Evolutionary conservation across 2,888 invertebrate genomes (phyloP).

Genomic region (Philaethria dido): DNA sequence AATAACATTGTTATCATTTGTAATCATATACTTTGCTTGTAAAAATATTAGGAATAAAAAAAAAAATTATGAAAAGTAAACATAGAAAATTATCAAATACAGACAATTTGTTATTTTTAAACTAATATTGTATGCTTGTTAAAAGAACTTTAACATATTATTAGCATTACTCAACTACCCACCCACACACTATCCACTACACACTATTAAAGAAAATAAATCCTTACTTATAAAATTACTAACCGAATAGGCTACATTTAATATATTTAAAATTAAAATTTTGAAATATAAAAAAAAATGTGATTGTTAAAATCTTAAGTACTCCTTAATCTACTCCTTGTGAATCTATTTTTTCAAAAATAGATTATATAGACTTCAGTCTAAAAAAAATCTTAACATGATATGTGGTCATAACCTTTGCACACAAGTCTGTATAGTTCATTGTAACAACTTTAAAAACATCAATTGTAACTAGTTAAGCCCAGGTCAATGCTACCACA

Average conservation of each 20-base stretch:
- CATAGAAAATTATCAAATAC: no score
- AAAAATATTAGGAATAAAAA: not conserved
- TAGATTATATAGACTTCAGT: no score
- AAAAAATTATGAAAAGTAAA: no score
- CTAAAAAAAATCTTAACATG: not conserved
- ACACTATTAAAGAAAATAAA: not conserved
- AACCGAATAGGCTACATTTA: no score
- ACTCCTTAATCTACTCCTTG: no score
- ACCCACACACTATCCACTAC: slow-evolving; percentile 1
- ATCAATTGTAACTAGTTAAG: slow-evolving; percentile 39
- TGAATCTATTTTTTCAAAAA: no score
- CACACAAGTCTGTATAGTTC: slow-evolving; percentile 38
- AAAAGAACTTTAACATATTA: not conserved
- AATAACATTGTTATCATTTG: not conserved
- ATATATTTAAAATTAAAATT: no score
- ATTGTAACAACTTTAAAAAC: slow-evolving; percentile 42
- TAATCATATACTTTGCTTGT: not conserved
- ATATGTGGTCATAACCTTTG: slow-evolving; percentile 16
- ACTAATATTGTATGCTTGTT: not conserved
- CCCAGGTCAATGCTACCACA: slow-evolving; percentile 52
- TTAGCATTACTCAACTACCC: not conserved
- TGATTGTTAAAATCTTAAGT: no score
- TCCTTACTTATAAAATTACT: not conserved
- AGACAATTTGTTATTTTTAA: not conserved
- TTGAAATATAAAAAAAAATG: no score